These are phyloP conservation scores for Centruroides sculpturatus DNA, from an alignment of 1,140 invertebrate species.

Conservation along the genomic window DNA sequence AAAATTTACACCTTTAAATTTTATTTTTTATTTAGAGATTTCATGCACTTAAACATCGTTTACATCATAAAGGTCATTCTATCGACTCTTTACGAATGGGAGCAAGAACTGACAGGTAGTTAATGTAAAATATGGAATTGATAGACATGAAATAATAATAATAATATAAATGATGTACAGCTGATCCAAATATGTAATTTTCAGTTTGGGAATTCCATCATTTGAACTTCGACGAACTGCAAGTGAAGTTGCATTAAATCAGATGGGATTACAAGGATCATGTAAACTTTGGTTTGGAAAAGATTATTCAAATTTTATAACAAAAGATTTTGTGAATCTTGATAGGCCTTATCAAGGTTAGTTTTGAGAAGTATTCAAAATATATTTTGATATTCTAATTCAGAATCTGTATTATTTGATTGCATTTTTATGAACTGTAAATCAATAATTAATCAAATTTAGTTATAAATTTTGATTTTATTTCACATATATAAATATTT, in stretches of 20 bases:
- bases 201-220: constrained; percentile 10
- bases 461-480: no score
- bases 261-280: constrained; percentile 16
- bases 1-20: neutral
- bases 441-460: no score
- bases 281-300: constrained; percentile 94
- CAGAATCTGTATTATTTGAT: no score
- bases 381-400: no score
- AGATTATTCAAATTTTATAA: constrained; percentile 95
- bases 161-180: no score
- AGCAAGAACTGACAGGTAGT: no score
- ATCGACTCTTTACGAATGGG: neutral
- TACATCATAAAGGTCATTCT: constrained; percentile 4
- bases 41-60: constrained; percentile 12
- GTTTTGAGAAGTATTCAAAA: constrained; percentile 10
- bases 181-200: no score
- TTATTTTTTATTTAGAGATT: constrained; percentile 4
- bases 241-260: constrained; percentile 13
- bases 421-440: no score
- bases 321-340: constrained; percentile 89
- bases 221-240: constrained; percentile 2
- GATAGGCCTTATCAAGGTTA: constrained; percentile 72
- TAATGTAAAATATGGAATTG: no score
- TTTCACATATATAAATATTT: no score
- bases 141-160: no score